phyloP scores from a whole-genome alignment of 1,140 invertebrate species.

The Drosophila paulistorum region DNA sequence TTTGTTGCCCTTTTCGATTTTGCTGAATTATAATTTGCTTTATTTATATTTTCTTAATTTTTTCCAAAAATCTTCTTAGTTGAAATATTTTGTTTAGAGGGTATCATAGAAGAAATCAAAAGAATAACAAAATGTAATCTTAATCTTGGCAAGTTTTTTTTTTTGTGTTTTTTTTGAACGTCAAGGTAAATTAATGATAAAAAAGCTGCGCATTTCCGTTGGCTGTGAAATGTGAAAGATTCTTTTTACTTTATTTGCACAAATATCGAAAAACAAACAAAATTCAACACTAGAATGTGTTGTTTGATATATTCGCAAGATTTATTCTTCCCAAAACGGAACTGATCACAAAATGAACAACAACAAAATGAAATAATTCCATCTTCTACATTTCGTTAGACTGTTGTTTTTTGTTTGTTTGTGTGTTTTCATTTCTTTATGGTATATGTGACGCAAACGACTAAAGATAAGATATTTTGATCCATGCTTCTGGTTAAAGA shows the following conservation, averaged over 20 bases:
- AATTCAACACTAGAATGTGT: conserved; percentile 11
- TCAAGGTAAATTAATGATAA: conserved; percentile 52
- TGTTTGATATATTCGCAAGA: neutral
- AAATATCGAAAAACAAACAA: conserved; percentile 37
- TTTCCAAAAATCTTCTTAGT: too few species aligned
- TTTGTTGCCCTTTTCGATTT: too few species aligned
- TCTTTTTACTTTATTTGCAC: conserved; percentile 66
- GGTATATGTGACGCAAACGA: neutral
- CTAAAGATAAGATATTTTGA: conserved; percentile 2
- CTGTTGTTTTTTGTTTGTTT: neutral
- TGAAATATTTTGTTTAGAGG: neutral
- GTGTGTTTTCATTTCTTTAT: neutral
- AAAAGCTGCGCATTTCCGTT: conserved; percentile 72
- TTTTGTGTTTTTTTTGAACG: conserved; percentile 13
- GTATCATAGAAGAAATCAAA: neutral
- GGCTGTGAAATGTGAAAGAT: conserved; percentile 40
- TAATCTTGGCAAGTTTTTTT: conserved; percentile 38
- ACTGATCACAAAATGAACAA: neutral
- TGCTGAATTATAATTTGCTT: too few species aligned
- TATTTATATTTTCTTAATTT: too few species aligned
- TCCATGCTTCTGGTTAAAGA: conserved; percentile 7
- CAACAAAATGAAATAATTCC: too few species aligned
- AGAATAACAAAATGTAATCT: conserved; percentile 37
- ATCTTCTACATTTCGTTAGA: too few species aligned
- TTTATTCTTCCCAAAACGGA: neutral